Percentiles rank a stretch among this genome's conserved stretches.
phyloP scores from a whole-genome alignment of 2,113 vertebrate genomes.

The Lepisosteus oculatus region DNA sequence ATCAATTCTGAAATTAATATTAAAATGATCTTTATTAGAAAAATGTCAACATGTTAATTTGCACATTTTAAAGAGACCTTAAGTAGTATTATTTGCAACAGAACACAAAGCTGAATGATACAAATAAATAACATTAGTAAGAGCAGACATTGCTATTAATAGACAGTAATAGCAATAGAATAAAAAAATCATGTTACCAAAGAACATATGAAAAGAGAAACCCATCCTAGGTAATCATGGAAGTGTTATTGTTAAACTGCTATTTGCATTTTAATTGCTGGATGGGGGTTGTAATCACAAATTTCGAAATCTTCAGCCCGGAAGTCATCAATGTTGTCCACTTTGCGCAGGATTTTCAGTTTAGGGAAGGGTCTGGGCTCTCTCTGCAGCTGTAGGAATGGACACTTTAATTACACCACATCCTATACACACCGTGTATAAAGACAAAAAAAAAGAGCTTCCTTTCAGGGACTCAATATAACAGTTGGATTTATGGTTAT shows the following conservation, averaged over 20 bases:
- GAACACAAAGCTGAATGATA: too few species aligned
- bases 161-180: too few species aligned
- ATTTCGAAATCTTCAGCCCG: constrained; percentile 86
- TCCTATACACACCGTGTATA: background rate
- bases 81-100: too few species aligned
- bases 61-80: too few species aligned
- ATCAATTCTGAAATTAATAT: too few species aligned
- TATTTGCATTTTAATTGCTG: constrained; percentile 95
- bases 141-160: too few species aligned
- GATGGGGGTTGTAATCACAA: constrained; percentile 85
- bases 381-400: constrained; percentile 76
- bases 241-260: constrained; percentile 65
- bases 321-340: constrained; percentile 83
- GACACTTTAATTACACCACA: background rate
- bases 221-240: background rate
- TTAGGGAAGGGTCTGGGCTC: constrained; percentile 88
- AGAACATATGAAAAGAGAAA: background rate
- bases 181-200: background rate
- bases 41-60: too few species aligned
- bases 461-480: too few species aligned
- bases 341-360: constrained; percentile 80
- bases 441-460: background rate
- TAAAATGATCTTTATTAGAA: too few species aligned
- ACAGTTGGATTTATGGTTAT: too few species aligned
- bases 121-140: too few species aligned